phyloP scores from a whole-genome alignment of 2,888 invertebrate species.

The Sisyra terminalis region DNA sequence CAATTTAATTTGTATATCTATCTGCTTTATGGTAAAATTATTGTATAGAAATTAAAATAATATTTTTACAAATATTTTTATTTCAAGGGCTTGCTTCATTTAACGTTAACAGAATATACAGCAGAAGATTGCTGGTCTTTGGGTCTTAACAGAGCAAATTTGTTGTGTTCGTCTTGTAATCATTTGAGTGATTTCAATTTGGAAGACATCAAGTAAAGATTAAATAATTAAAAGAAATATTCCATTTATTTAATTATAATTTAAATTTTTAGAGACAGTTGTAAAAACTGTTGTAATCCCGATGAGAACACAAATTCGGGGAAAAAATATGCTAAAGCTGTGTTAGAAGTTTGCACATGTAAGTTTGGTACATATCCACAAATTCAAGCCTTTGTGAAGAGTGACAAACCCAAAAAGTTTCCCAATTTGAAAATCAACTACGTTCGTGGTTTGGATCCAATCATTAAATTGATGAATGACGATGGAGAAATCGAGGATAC shows the following conservation, averaged over 20 bases:
- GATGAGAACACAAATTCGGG: conserved; percentile 45
- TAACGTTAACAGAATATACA: conserved; percentile 37
- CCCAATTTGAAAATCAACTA: conserved; percentile 86
- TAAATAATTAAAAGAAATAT: background rate
- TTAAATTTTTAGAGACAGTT: conserved; percentile 35
- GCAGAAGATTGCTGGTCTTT: conserved; percentile 69
- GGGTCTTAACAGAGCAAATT: conserved; percentile 72
- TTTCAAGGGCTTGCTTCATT: too few relatives aligned
- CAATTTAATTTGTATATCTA: too few relatives aligned
- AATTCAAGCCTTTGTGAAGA: conserved; percentile 94
- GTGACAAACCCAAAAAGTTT: conserved; percentile 77
- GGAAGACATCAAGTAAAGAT: conserved; percentile 37
- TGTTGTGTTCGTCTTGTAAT: conserved; percentile 80
- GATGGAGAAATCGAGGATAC: conserved; percentile 72
- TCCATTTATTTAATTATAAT: background rate
- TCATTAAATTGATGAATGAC: conserved; percentile 77
- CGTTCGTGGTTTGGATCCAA: conserved; percentile 84
- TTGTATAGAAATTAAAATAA: too few relatives aligned
- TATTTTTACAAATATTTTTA: too few relatives aligned
- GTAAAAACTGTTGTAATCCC: conserved; percentile 64
- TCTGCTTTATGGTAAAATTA: too few relatives aligned
- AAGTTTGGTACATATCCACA: conserved; percentile 97
- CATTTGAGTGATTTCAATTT: conserved; percentile 62
- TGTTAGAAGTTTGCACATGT: conserved; percentile 93
- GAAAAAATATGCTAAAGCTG: conserved; percentile 77